Percentiles rank a stretch among this genome's conserved stretches.
phyloP scores from a whole-genome alignment of 2,888 invertebrate genomes.

The Volucella inanis region DNA sequence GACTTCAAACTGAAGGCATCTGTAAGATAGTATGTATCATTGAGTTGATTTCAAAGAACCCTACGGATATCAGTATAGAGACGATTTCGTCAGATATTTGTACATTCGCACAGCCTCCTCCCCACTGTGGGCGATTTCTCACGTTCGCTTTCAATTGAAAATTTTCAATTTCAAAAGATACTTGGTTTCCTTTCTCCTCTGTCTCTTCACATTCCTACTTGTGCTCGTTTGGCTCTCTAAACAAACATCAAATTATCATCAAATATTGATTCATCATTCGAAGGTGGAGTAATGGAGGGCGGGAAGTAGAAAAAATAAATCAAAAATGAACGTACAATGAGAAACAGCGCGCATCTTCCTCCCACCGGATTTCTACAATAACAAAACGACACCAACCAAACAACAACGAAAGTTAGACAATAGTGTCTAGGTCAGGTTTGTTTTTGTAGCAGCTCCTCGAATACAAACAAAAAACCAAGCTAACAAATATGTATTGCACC shows the following conservation, averaged over 20 bases:
- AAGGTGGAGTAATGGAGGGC: background rate
- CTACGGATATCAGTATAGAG: background rate
- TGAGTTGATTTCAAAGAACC: slow-evolving; percentile 3
- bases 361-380: slow-evolving; percentile 11
- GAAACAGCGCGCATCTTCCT: slow-evolving; percentile 62
- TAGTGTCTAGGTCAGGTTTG: slow-evolving; percentile 73
- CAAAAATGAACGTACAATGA: slow-evolving; percentile 35
- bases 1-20: slow-evolving; percentile 23
- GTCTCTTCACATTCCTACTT: background rate
- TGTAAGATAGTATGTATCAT: background rate
- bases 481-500: slow-evolving; percentile 36
- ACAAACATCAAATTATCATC: slow-evolving; percentile 55
- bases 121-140: slow-evolving; percentile 44
- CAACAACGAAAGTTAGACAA: slow-evolving; percentile 67
- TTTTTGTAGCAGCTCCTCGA: slow-evolving; percentile 29
- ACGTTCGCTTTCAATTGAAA: slow-evolving; percentile 53
- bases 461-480: slow-evolving; percentile 19
- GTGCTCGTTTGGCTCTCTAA: slow-evolving; percentile 7
- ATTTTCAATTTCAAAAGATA: background rate
- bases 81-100: background rate
- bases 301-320: slow-evolving; percentile 22
- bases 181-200: background rate
- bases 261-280: slow-evolving; percentile 68
- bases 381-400: background rate
- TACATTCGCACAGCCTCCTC: background rate